A percentile compares a stretch with the other conserved stretches of the same genome.
These are phyloP conservation scores for Hoplodrina ambigua DNA, from an alignment of 2,888 invertebrate genomes.

Conservation along the genomic window DNA sequence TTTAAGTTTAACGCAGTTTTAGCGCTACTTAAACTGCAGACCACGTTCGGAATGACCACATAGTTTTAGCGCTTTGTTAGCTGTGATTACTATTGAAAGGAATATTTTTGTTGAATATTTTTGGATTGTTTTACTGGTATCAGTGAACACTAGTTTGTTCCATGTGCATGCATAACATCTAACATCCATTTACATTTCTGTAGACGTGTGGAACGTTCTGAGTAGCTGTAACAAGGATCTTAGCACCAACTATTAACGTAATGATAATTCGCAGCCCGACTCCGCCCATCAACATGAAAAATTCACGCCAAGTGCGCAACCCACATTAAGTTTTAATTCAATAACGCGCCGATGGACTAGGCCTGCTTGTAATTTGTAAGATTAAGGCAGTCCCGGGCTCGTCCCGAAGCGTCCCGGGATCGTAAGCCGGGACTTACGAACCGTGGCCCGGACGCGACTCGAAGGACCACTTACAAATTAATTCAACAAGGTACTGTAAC, in stretches of 20 bases:
- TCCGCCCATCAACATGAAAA: conserved; percentile 55
- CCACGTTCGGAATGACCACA: conserved; percentile 1
- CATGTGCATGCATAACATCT: neutral
- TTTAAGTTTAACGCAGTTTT: conserved; percentile 31
- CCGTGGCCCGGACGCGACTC: conserved; percentile 54
- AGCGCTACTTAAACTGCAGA: conserved; percentile 10
- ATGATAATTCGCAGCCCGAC: conserved; percentile 32
- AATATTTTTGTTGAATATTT: neutral
- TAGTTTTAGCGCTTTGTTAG: neutral
- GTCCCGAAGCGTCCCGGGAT: conserved; percentile 44
- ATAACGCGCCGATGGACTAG: conserved; percentile 69
- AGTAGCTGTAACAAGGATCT: conserved; percentile 28
- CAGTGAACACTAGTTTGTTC: neutral
- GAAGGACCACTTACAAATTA: conserved; percentile 69
- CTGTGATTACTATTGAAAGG: neutral
- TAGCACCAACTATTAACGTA: conserved; percentile 48
- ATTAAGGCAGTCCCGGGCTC: conserved; percentile 61
- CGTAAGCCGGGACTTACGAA: conserved; percentile 64
- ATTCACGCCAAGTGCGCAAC: conserved; percentile 49
- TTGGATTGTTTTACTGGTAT: neutral
- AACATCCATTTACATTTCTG: neutral
- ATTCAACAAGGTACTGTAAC: conserved; percentile 67
- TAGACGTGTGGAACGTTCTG: neutral
- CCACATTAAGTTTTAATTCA: conserved; percentile 69
- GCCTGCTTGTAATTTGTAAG: conserved; percentile 69